Evolutionary conservation across 2,113 vertebrate species (phyloP).

Genomic region (Gadus chalcogrammus): DNA sequence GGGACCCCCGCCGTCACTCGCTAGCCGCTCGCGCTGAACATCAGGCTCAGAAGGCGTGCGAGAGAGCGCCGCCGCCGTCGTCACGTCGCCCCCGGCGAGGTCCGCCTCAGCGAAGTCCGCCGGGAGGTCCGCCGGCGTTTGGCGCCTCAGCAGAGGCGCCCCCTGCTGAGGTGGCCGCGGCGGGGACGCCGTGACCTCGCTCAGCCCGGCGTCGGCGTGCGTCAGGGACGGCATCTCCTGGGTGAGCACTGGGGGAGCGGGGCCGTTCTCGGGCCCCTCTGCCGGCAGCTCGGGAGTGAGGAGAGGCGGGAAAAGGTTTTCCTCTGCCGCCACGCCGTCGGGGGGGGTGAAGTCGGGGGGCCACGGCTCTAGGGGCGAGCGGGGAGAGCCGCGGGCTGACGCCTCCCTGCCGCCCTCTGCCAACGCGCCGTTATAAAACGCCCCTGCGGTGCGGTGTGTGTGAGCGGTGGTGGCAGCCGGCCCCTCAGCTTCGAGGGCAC

Average conservation of each 20-base stretch:
- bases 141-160: constrained; percentile 61
- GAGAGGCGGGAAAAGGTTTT: constrained; percentile 51
- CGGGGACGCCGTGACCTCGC: constrained; percentile 19
- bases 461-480: background rate
- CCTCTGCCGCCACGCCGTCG: constrained; percentile 31
- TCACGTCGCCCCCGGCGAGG: background rate
- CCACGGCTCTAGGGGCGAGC: background rate
- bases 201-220: constrained; percentile 52
- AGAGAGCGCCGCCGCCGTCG: constrained; percentile 23
- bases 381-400: too few relatives aligned
- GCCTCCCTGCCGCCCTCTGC: too few relatives aligned
- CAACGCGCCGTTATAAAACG: background rate
- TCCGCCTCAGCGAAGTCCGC: too few relatives aligned
- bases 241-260: constrained; percentile 59
- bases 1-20: too few relatives aligned
- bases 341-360: background rate
- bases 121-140: background rate
- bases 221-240: constrained; percentile 79
- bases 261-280: constrained; percentile 50
- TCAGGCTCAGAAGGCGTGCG: constrained; percentile 36
- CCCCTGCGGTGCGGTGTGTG: background rate
- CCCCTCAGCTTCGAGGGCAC: background rate
- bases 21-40: constrained; percentile 27
- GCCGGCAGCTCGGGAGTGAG: constrained; percentile 63
- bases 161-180: constrained; percentile 23